These are phyloP conservation scores for Camponotus fellah DNA, from an alignment of 2,888 invertebrate species.

Conservation along the genomic window DNA sequence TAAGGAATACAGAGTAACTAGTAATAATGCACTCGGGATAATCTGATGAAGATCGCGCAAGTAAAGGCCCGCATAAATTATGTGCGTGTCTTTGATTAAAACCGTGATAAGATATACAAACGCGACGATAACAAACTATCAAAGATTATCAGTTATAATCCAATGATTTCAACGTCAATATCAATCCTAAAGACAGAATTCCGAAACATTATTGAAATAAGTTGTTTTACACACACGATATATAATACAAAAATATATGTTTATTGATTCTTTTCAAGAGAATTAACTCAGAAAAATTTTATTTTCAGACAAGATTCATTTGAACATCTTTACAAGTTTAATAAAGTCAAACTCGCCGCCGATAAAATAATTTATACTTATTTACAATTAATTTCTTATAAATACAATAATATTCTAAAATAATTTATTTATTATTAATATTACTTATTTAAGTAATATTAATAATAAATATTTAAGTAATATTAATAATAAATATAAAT, in stretches of 20 bases:
- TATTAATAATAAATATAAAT: too few species aligned
- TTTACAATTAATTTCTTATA: too few species aligned
- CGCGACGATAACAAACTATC: not conserved
- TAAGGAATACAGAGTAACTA: not conserved
- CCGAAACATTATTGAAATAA: slow-evolving; percentile 1
- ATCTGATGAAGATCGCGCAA: slow-evolving; percentile 4
- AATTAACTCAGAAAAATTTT: not conserved
- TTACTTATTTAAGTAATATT: too few species aligned
- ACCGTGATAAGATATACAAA: not conserved
- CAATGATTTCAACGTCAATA: not conserved
- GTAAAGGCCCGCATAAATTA: slow-evolving; percentile 29
- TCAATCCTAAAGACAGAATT: not conserved
- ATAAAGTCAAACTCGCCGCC: not conserved
- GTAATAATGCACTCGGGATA: slow-evolving; percentile 4
- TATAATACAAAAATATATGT: not conserved
- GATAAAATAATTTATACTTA: slow-evolving; percentile 23
- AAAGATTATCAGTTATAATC: not conserved
- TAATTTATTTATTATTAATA: too few species aligned
- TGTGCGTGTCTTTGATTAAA: not conserved
- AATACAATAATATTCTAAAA: too few species aligned
- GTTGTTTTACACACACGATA: not conserved
- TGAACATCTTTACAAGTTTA: not conserved
- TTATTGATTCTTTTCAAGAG: not conserved
- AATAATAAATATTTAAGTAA: too few species aligned
- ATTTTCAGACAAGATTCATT: not conserved